phyloP scores from a whole-genome alignment of 2,113 vertebrate genomes.

The Peromyscus polionotus region DNA sequence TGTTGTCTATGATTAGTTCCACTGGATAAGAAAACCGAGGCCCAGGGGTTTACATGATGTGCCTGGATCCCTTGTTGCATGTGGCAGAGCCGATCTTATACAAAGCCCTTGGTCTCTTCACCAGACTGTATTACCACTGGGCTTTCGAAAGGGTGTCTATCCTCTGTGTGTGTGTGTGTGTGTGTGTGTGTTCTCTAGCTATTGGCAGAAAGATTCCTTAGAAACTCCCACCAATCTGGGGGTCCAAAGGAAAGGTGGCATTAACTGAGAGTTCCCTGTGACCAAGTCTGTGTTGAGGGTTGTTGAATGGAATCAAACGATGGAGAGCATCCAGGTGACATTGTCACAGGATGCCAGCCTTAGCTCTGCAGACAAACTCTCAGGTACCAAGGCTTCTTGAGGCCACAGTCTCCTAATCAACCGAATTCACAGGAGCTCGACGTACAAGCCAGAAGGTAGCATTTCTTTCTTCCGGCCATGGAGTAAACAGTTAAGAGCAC shows the following conservation, averaged over 20 bases:
- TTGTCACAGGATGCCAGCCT: background rate
- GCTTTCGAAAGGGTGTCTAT: background rate
- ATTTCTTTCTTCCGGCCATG: background rate
- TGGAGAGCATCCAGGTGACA: background rate
- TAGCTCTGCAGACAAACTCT: background rate
- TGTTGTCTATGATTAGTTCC: background rate
- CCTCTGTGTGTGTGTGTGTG: too few species aligned
- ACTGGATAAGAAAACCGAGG: conserved; percentile 20
- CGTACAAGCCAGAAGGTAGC: background rate
- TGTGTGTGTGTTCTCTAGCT: background rate
- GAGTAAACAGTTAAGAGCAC: background rate
- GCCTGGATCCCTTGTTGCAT: background rate
- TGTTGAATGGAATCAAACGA: background rate
- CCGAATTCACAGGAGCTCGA: conserved; percentile 21
- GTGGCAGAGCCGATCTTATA: background rate
- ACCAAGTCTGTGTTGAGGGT: background rate
- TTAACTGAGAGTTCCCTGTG: background rate
- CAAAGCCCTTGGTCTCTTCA: background rate
- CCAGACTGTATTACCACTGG: background rate
- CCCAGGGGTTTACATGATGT: background rate
- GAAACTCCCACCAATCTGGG: background rate
- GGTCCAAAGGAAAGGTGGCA: background rate
- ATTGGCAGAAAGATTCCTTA: conserved; percentile 14
- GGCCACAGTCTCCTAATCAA: background rate
- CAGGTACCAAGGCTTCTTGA: background rate